Base-by-base conservation (phyloP, 2,888 invertebrate genomes). In the Cheilosia soror region DNA sequence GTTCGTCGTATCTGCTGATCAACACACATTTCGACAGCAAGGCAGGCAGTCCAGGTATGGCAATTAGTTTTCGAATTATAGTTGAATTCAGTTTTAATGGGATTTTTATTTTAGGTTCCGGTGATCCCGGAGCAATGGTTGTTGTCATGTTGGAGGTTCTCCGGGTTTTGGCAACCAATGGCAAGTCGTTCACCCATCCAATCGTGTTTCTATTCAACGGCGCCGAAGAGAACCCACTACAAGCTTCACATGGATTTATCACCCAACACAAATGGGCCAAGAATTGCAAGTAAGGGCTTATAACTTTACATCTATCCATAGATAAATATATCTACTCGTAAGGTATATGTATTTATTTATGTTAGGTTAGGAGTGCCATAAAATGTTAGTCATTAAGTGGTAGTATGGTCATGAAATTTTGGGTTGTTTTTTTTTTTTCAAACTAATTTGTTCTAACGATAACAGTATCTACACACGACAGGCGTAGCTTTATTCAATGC, bases 1-100 rank as follows among this genome's bases (percentile, higher is more conserved):
- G 90, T 58, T 78, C 89, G 20, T 88, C 88, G 49, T 90, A 89
- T 75, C 71, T 92, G 5, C 93, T 98, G 55, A 93, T 99, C 77
- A 99, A 98, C 92, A 97, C 98, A 88, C 99, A 99, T 91, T 98
- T 97, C 92, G 98, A 99, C 92, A 95, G 97, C 55, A 97, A 97
- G 81, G 95, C 97, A 15, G 96, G 95, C 87, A 97, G 97, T 90
- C 95, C 97, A 90, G 98, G 95, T 88, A 68, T 69, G 87, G 71
- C 55, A 25, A 13, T 5, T 11, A 51, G n/a, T 25, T 5, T 49
- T 33, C 5, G 2, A 33, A 7, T n/a, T 29, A 7, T 13, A 4
- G 3, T 29, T 20, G 20, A 20, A 11, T 2, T 5, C 6, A 58
- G 20, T 6, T 9, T 6, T 11, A 13, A 40, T 15, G 7, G 11